Evolutionary conservation across 2,797 vertebrate genomes (phyloP).

Genomic region (Takifugu rubripes): DNA sequence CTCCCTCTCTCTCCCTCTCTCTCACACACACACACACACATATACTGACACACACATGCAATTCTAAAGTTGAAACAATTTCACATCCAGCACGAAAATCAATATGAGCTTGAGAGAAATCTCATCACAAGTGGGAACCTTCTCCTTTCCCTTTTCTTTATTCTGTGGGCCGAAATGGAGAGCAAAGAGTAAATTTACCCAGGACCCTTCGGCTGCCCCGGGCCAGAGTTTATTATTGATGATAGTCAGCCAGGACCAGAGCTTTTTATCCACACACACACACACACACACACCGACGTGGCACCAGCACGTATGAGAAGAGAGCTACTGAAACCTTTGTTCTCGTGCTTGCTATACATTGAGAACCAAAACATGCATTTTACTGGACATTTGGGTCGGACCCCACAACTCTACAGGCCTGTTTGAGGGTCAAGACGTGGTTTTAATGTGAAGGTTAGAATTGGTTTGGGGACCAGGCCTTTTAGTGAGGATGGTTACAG

Average conservation of each 20-base stretch:
- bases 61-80: conserved; percentile 2
- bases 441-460: too few species aligned
- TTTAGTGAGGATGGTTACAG: too few species aligned
- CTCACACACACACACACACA: background rate
- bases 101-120: too few species aligned
- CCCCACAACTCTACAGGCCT: conserved; percentile 6
- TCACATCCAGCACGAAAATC: background rate
- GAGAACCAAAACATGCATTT: too few species aligned
- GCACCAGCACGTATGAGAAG: background rate
- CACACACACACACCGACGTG: too few species aligned
- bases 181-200: conserved; percentile 26
- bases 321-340: conserved; percentile 8
- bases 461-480: too few species aligned
- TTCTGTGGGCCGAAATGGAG: conserved; percentile 6
- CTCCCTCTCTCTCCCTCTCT: conserved; percentile 2
- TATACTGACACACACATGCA: conserved; percentile 1
- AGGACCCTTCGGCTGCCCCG: conserved; percentile 47
- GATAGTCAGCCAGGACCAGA: conserved; percentile 28
- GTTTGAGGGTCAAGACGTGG: too few species aligned
- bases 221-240: conserved; percentile 64
- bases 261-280: background rate
- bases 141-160: background rate
- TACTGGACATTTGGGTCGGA: too few species aligned
- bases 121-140: background rate
- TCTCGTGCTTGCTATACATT: too few species aligned